Base-by-base conservation (phyloP, 2,797 vertebrate species). In the Apogon hyalosoma region DNA sequence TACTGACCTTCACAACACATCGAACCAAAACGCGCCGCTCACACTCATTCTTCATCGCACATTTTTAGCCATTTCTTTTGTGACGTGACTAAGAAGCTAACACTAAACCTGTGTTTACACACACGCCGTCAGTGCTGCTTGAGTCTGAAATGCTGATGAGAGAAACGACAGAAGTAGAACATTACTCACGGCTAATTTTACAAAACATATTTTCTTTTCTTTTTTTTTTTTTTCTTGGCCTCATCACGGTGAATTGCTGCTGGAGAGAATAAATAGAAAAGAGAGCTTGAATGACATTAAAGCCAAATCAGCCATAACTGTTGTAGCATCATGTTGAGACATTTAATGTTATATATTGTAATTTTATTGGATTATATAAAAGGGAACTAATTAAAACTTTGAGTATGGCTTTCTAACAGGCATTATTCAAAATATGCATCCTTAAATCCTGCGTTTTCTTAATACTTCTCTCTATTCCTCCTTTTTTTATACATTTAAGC, bases 401-500 rank as follows among this genome's bases (percentile, higher is more conserved):
- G 7, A 61, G n/a, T 59, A 15, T 51, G 36, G 50, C 39, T 76
- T 69, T 50, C 43, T 66, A 66, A 52, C 48, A 43, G 13, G 50
- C 15, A 31, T 62, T 2, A 57, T 57, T 78, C 2, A 63, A 63
- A 68, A 50, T 59, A 50, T 60, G 36, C n/a, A 8, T 54, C 45
- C n/a, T 52, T 28, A 16, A 59, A 51, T 21, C 2, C 7, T 10
- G 2, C 4, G 3, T 36, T 75, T 73, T 28, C 15, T 59, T 73
- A 24, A 69, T 49, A 53, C 24, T 31, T 66, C 31, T 43, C 7
- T 3, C n/a, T 47, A 41, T 52, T 16, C 28, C 3, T 73, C 21
- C 2, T 65, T 61, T 68, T 81, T 78, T 67, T 46, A 75, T 57
- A 82, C 15, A 50, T 77, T 63, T 76, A 39, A 69, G 63, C 73